Base-by-base conservation (phyloP, 92 coral and sea anemone species). In the Montipora capitata region DNA sequence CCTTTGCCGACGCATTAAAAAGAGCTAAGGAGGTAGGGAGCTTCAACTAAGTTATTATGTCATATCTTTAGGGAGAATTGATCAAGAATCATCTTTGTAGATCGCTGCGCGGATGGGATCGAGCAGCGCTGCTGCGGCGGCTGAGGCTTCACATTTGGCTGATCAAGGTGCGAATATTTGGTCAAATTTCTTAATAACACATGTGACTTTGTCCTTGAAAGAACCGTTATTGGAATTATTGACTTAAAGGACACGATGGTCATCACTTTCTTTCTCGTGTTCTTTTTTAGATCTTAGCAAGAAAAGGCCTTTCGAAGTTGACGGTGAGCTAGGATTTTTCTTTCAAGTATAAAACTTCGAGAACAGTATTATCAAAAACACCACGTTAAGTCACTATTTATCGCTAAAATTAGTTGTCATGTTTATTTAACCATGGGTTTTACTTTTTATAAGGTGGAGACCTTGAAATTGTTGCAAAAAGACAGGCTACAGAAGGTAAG, bases 81-180 rank as follows among this genome's bases (percentile, higher is more conserved):
- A 84, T 38, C 63, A 40, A 40, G 77, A 51, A 54, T 41, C 81
- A 43, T 88, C 80, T 81, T 40, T 3, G 38, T 76, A 95, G 98
- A 95, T 95, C 35, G 98, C 98, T 69, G 98, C 98, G 18, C 88
- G 98, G 64, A 95, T 95, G 98, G 98, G 98, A 42, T 77, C 98
- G 27, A 77, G 89, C 17, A 77, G 82, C 66, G 89, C 89, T 76
- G 89, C 83, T 1, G 89, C 56, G 2, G 89, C 82, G 4, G 76
- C 76, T 8, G 77, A 72, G 77, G 77, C 77, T 72, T 72, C 77
- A 48, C 77, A 72, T 83, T 72, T 77, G 45, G 63, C 80, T 15
- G 87, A 83, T 3, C 87, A 57, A 83, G 87, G 87, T 83, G 79
- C 40, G 87, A 72, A 72, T 54, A 44, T 81, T 74, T 81, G 39